Percentiles rank a stretch among this genome's conserved stretches.
Conservation (phyloP, 2,797 vertebrate genomes). For the Linurgus olivaceus region DNA sequence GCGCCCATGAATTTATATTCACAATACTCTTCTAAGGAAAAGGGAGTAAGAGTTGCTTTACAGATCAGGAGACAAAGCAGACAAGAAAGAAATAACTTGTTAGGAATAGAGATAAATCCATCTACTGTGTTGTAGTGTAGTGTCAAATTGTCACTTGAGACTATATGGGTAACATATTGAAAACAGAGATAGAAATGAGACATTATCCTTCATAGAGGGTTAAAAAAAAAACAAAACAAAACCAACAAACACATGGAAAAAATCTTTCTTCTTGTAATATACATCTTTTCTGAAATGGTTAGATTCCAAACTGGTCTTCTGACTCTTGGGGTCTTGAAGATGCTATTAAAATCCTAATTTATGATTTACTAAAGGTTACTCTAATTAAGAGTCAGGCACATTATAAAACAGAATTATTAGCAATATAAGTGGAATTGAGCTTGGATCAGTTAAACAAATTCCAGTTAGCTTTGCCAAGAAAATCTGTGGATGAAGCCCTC, state of each 20-base stretch:
- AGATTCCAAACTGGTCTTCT: neutral
- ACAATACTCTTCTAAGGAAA: neutral
- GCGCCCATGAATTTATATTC: neutral
- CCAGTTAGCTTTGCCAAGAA: neutral
- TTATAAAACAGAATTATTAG: neutral
- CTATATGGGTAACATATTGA: neutral
- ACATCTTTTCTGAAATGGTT: neutral
- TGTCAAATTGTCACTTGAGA: neutral
- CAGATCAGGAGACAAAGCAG: neutral
- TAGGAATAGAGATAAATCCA: neutral
- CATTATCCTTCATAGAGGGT: neutral
- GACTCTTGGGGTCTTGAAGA: neutral
- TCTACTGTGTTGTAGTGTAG: neutral
- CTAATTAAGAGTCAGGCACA: neutral
- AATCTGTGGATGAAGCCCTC: neutral
- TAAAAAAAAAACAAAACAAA: neutral
- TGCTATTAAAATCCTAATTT: neutral
- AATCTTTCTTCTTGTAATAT: neutral
- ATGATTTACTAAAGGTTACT: neutral
- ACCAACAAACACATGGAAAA: neutral
- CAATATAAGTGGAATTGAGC: neutral
- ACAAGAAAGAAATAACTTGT: neutral
- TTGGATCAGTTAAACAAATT: neutral
- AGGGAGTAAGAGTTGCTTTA: neutral
- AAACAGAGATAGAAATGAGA: neutral